phyloP scores from a whole-genome alignment of 2,888 invertebrate species.

The Erebia epiphron region DNA sequence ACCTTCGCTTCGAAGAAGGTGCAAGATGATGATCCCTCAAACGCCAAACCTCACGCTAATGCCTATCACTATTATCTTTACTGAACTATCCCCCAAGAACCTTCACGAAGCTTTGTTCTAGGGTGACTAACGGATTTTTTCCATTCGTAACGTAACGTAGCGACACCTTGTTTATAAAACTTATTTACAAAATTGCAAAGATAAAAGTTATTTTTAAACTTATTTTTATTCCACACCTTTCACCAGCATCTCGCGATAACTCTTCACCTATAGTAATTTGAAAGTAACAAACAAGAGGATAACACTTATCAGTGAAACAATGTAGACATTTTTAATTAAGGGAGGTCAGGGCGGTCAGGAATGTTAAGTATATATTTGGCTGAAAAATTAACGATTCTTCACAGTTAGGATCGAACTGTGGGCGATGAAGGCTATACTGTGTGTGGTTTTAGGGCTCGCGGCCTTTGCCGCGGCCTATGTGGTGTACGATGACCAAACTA shows the following conservation, averaged over 20 bases:
- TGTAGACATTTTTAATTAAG: conserved; percentile 15
- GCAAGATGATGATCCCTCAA: too few species aligned
- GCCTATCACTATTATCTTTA: too few species aligned
- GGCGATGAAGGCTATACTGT: conserved; percentile 41
- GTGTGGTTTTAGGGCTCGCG: conserved; percentile 41
- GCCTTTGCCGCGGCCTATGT: conserved; percentile 41
- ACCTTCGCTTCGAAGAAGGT: too few species aligned
- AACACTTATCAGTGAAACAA: conserved; percentile 23
- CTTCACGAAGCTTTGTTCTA: too few species aligned
- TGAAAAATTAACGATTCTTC: background rate
- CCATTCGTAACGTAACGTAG: background rate
- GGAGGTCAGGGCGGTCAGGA: conserved; percentile 27
- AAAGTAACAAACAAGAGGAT: conserved; percentile 15
- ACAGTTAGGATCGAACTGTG: conserved; percentile 16
- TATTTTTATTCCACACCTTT: conserved; percentile 27
- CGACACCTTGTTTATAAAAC: background rate
- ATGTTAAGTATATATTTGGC: conserved; percentile 38
- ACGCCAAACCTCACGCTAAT: too few species aligned
- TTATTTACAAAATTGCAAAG: background rate
- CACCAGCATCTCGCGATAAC: conserved; percentile 29
- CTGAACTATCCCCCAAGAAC: too few species aligned
- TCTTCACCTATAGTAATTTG: conserved; percentile 27
- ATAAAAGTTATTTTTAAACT: conserved; percentile 13
- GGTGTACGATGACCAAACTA: conserved; percentile 35
- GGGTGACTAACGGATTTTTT: background rate